These are phyloP conservation scores for Notamacropus eugenii DNA, from an alignment of 2,797 vertebrate species.

Conservation along the genomic window DNA sequence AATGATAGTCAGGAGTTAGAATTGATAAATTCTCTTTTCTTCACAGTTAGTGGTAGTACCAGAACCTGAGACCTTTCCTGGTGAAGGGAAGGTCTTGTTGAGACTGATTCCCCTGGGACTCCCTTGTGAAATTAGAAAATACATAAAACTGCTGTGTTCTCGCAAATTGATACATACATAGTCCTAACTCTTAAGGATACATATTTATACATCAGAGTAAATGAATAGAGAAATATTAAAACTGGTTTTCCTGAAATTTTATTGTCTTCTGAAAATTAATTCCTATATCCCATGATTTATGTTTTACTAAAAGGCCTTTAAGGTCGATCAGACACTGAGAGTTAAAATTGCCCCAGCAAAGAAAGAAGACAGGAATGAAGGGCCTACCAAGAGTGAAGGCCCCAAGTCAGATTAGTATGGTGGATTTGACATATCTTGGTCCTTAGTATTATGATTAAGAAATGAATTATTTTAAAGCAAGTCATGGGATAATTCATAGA, in stretches of 20 bases:
- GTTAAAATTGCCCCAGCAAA: background rate
- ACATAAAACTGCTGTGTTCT: background rate
- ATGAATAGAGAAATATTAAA: background rate
- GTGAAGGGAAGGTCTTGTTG: slow-evolving; percentile 9
- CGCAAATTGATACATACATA: background rate
- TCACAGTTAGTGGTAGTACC: slow-evolving; percentile 13
- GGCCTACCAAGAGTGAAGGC: background rate
- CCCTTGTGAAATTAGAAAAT: slow-evolving; percentile 18
- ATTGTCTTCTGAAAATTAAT: background rate
- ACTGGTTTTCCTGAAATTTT: background rate
- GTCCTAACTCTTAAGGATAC: background rate
- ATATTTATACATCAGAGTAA: background rate
- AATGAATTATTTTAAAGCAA: background rate
- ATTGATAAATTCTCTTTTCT: slow-evolving; percentile 1
- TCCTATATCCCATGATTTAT: background rate
- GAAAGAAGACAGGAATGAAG: background rate
- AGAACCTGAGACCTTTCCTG: slow-evolving; percentile 43
- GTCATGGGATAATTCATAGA: background rate
- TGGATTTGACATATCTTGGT: background rate
- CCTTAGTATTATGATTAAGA: background rate
- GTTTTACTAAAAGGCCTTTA: background rate
- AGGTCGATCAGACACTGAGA: background rate
- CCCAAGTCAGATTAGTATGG: background rate
- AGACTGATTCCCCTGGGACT: slow-evolving; percentile 4
- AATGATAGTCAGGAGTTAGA: slow-evolving; percentile 34